These are phyloP conservation scores for Meandrusa payeni DNA, from an alignment of 2,888 invertebrate species.

Conservation along the genomic window DNA sequence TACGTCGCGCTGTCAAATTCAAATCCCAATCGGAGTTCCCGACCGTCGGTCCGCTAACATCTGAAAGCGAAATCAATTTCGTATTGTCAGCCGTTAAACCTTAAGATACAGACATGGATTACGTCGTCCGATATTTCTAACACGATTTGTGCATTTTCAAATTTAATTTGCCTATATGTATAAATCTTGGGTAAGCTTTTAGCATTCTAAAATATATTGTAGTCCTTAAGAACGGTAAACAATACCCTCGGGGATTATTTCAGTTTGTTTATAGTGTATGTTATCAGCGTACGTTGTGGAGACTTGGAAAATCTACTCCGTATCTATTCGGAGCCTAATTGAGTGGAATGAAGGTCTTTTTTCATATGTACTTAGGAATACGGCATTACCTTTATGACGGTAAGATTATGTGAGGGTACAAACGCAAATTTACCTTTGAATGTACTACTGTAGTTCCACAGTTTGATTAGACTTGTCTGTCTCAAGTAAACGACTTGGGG, in stretches of 20 bases:
- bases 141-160: not conserved
- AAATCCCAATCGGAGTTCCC: not conserved
- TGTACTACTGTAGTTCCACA: slow-evolving; percentile 2
- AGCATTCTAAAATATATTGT: slow-evolving; percentile 18
- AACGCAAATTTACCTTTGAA: slow-evolving; percentile 8
- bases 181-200: slow-evolving; percentile 16
- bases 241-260: slow-evolving; percentile 29
- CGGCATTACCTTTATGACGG: slow-evolving; percentile 9
- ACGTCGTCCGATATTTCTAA: not conserved
- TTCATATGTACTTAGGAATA: not conserved
- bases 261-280: slow-evolving; percentile 28
- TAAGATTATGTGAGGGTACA: slow-evolving; percentile 3
- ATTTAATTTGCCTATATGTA: slow-evolving; percentile 2
- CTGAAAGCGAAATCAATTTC: slow-evolving; percentile 7
- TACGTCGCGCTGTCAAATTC: no score
- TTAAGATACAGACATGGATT: not conserved
- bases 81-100: not conserved
- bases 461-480: slow-evolving; percentile 1
- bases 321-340: not conserved
- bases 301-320: slow-evolving; percentile 21
- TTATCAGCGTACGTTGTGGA: slow-evolving; percentile 20
- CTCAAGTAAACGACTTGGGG: not conserved
- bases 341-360: not conserved
- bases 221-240: slow-evolving; percentile 26
- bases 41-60: slow-evolving; percentile 1